Percentiles rank a stretch among this genome's conserved stretches.
Conservation (phyloP, 2,888 invertebrate species). For the Ophion slaviceki region DNA sequence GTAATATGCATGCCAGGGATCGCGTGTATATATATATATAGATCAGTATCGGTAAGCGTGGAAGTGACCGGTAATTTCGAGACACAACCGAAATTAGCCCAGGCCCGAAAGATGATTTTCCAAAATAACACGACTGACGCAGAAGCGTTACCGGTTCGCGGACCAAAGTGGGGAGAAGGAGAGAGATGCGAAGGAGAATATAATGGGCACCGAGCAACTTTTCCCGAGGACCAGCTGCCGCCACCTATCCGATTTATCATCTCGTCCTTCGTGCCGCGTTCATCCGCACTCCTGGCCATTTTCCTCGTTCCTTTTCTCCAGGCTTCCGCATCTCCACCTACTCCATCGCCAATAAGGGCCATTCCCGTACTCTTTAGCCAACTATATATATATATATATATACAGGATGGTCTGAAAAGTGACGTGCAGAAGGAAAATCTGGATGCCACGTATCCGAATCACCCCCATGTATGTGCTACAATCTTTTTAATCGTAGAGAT, state of each 20-base stretch:
- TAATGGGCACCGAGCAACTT: constrained; percentile 73
- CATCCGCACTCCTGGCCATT: constrained; percentile 35
- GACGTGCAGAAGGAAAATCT: neutral
- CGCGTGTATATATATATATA: neutral
- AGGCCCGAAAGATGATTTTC: constrained; percentile 80
- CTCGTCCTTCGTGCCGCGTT: constrained; percentile 66
- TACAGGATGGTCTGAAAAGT: neutral
- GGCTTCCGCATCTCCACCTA: constrained; percentile 51
- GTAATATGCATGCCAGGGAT: too few relatives aligned
- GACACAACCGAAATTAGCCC: constrained; percentile 78
- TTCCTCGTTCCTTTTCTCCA: constrained; percentile 56
- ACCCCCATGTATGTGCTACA: too few relatives aligned
- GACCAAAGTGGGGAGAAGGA: constrained; percentile 65
- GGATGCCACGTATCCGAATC: too few relatives aligned
- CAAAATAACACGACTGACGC: constrained; percentile 77
- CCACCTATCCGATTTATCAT: constrained; percentile 81
- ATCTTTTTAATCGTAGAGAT: too few relatives aligned
- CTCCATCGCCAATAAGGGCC: constrained; percentile 18
- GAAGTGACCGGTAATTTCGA: constrained; percentile 80
- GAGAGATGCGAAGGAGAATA: constrained; percentile 16
- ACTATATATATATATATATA: neutral
- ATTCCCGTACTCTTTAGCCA: constrained; percentile 9
- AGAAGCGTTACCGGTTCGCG: constrained; percentile 24
- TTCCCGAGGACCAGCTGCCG: constrained; percentile 81
- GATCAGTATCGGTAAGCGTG: constrained; percentile 28